phyloP scores from a whole-genome alignment of 2,797 vertebrate genomes.

The Phyllotis vaccarum region DNA sequence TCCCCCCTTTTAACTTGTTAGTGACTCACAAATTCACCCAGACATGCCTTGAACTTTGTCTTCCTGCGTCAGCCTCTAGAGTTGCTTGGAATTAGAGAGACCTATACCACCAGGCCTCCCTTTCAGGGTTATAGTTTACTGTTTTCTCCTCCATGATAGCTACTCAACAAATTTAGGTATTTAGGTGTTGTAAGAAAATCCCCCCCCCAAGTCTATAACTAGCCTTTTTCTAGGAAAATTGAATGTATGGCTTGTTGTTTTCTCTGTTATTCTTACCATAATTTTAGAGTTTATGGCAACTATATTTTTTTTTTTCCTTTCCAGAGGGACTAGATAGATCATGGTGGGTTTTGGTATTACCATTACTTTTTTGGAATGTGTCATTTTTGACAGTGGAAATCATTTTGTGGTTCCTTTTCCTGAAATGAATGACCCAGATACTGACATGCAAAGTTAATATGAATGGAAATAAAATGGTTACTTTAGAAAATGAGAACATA shows the following conservation, averaged over 20 bases:
- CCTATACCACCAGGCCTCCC: background rate
- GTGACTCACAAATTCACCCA: background rate
- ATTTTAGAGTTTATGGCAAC: constrained; percentile 43
- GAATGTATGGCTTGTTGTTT: background rate
- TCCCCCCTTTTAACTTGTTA: background rate
- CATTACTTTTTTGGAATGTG: constrained; percentile 45
- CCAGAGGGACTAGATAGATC: constrained; percentile 2
- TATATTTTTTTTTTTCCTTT: constrained; percentile 63
- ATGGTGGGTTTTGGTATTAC: constrained; percentile 30
- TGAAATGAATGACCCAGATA: constrained; percentile 60
- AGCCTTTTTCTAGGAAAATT: constrained; percentile 63
- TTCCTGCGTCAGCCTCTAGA: background rate
- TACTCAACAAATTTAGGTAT: constrained; percentile 5
- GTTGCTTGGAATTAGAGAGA: background rate
- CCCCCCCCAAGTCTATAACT: constrained; percentile 16
- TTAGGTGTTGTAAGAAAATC: constrained; percentile 9
- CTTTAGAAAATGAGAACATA: background rate
- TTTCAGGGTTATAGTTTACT: background rate
- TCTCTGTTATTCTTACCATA: background rate
- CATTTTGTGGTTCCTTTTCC: constrained; percentile 60
- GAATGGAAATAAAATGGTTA: constrained; percentile 60
- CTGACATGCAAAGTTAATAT: constrained; percentile 50
- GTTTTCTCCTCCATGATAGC: background rate
- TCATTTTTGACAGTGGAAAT: constrained; percentile 48
- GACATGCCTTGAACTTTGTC: background rate